phyloP scores from a whole-genome alignment of 2,888 invertebrate genomes.

The Cosmorhoe ocellata region DNA sequence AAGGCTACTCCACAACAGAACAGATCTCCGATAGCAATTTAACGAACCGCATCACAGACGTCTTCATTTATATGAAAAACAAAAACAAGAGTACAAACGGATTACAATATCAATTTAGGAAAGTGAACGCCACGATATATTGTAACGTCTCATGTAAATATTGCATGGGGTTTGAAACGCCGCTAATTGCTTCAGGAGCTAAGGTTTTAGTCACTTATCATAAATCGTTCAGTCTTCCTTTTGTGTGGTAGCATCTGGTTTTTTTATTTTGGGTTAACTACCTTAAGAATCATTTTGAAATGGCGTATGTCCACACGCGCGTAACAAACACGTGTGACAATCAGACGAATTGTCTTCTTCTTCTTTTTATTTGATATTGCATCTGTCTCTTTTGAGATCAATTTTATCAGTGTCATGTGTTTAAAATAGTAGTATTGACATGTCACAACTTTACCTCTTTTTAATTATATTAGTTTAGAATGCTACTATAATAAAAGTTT shows the following conservation, averaged over 20 bases:
- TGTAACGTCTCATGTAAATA: slow-evolving; percentile 70
- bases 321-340: too few relatives aligned
- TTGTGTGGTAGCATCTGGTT: slow-evolving; percentile 4
- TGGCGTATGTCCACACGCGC: too few relatives aligned
- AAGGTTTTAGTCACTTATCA: slow-evolving; percentile 6
- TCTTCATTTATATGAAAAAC: slow-evolving; percentile 79
- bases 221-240: slow-evolving; percentile 3
- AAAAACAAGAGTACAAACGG: slow-evolving; percentile 64
- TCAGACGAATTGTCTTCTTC: too few relatives aligned
- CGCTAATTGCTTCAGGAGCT: slow-evolving; percentile 51
- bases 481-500: too few relatives aligned
- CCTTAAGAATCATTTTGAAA: background rate
- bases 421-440: too few relatives aligned
- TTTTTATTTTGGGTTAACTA: background rate
- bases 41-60: slow-evolving; percentile 76
- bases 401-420: too few relatives aligned
- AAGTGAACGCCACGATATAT: slow-evolving; percentile 80
- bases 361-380: too few relatives aligned
- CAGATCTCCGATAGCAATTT: slow-evolving; percentile 72
- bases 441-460: too few relatives aligned
- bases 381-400: too few relatives aligned
- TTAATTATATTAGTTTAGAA: too few relatives aligned
- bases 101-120: slow-evolving; percentile 83
- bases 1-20: slow-evolving; percentile 46
- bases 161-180: slow-evolving; percentile 43